These are phyloP conservation scores for Siniperca undulata DNA, from an alignment of 2,797 vertebrate genomes.

Conservation along the genomic window DNA sequence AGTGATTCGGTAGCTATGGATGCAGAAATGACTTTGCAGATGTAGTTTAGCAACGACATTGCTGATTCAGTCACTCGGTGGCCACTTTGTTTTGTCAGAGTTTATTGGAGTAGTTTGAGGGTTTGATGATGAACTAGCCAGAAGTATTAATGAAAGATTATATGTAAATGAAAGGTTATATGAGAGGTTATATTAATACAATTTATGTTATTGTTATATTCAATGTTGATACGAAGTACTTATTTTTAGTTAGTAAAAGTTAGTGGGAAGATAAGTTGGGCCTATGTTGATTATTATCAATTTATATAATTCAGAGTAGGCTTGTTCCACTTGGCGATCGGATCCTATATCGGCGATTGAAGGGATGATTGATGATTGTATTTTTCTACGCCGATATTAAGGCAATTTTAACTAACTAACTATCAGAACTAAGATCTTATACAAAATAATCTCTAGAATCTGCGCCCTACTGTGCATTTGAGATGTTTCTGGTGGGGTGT, in stretches of 20 bases:
- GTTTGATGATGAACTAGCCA: background rate
- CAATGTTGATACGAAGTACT: background rate
- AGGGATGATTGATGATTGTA: no score
- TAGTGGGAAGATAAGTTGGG: background rate
- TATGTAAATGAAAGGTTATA: no score
- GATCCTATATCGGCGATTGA: no score
- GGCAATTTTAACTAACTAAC: no score
- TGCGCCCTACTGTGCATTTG: no score
- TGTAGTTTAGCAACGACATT: background rate
- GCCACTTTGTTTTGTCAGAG: background rate
- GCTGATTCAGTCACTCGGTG: constrained; percentile 14
- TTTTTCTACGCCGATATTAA: no score
- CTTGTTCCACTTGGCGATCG: no score
- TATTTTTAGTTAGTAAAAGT: background rate
- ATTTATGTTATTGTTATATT: background rate
- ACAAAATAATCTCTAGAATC: no score
- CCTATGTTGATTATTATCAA: background rate
- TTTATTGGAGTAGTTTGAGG: background rate
- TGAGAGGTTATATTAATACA: background rate
- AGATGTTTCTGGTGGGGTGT: no score
- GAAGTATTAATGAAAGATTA: background rate
- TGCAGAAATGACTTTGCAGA: constrained; percentile 36
- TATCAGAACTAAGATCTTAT: no score
- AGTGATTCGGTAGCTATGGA: constrained; percentile 2
- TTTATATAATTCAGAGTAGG: no score